Evolutionary conservation across 2,888 invertebrate genomes (phyloP), one percentile per base, ranked within the genome.

Genomic region (Mesorhabditis spiculigera): DNA sequence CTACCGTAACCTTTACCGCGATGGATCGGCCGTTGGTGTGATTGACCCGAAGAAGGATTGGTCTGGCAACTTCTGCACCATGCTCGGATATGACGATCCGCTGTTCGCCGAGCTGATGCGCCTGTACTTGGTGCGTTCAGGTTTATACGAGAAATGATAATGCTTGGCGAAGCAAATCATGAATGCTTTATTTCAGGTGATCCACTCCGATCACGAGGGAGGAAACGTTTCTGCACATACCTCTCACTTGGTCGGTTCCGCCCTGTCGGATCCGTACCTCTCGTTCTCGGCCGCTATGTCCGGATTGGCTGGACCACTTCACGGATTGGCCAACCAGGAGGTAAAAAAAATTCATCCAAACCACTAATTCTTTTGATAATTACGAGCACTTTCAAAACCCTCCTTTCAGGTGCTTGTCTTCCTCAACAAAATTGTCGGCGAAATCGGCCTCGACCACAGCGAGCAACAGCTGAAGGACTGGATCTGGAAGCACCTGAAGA

Each of bases 401-500:
- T 73, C 73, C 71, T 75, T 80, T 61, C 83, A 89, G 86, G 95
- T 95, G 72, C 90, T 98, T 73, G 89, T 95, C 13, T 99, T 96
- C 94, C 87, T 98, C 82, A 91, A 92, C 85, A 95, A 95, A 87
- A 89, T 97, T 45, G 92, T 92, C 79, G 89, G 91, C 82, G 91
- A 93, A 86, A 90, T 97, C 67, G 88, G 88, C 62, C 93, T 93
- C 68, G 91, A 92, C 82, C 91, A 92, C 75, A 91, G 92, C 16
- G 94, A 96, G 87, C 93, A 95, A 0, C 91, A 94, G 82, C 90
- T 99, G 69, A 94, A 93, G 87, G 94, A 96, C 68, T 97, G 95
- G 89, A 93, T 98, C 86, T 94, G 94, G 94, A 95, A 94, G 88
- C 96, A 95, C 3, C 90, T 95, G 70, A 94, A 95, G 89, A 91